These are phyloP conservation scores for Artemia sinica DNA, from an alignment of 2,888 invertebrate species.

Conservation along the genomic window DNA sequence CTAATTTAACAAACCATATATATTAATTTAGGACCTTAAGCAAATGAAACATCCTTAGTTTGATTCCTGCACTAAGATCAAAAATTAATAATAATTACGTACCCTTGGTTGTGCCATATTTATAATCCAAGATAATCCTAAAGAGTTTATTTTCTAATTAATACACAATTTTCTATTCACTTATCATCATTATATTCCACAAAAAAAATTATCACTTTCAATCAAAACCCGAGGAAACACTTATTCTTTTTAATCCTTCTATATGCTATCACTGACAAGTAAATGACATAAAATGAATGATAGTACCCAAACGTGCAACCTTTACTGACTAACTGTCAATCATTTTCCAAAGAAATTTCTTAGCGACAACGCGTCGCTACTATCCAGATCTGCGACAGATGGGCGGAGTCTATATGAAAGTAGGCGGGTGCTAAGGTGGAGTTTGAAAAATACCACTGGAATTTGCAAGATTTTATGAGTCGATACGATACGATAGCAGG, in stretches of 20 bases:
- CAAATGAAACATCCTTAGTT: too few species aligned
- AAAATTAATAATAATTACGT: neutral
- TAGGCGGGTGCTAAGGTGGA: neutral
- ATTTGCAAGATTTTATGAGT: conserved; percentile 12
- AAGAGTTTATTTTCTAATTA: neutral
- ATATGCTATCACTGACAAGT: conserved; percentile 2
- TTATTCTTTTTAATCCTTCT: neutral
- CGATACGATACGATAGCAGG: too few species aligned
- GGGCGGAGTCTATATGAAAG: neutral
- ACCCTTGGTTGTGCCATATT: conserved; percentile 11
- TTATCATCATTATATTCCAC: neutral
- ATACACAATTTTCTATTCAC: neutral
- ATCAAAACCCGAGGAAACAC: conserved; percentile 1
- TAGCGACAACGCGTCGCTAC: conserved; percentile 10
- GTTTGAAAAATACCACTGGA: conserved; percentile 9
- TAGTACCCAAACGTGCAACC: conserved; percentile 5
- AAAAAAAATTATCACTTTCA: neutral
- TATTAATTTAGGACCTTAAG: too few species aligned
- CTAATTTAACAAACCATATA: too few species aligned
- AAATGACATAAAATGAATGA: conserved; percentile 11
- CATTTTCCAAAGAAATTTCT: neutral
- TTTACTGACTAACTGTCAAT: conserved; percentile 14
- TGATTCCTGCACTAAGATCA: too few species aligned
- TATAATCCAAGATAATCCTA: neutral
- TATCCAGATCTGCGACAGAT: neutral